phyloP scores from a whole-genome alignment of 2,888 invertebrate species.

The Melolontha melolontha region DNA sequence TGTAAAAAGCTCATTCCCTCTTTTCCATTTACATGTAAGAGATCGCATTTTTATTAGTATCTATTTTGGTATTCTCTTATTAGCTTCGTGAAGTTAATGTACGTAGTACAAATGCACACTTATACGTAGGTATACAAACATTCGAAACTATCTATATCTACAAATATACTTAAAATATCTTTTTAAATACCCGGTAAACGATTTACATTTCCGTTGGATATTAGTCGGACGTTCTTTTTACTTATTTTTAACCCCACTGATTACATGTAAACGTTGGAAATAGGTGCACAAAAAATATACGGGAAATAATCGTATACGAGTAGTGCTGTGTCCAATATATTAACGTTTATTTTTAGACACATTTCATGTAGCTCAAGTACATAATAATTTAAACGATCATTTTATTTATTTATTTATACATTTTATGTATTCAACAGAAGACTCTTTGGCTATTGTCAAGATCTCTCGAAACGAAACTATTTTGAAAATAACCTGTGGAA shows the following conservation, averaged over 20 bases:
- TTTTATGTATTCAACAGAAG: no score
- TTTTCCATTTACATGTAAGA: neutral
- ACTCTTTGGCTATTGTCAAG: no score
- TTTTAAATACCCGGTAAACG: conserved; percentile 33
- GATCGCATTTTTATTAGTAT: conserved; percentile 14
- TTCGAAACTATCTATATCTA: conserved; percentile 1
- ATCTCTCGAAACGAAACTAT: no score
- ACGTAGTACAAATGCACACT: neutral
- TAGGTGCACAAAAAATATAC: conserved; percentile 20
- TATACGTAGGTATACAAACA: no score
- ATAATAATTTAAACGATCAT: no score
- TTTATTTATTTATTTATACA: no score
- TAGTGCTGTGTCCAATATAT: conserved; percentile 5
- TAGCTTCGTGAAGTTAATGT: conserved; percentile 13
- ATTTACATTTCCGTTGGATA: conserved; percentile 37
- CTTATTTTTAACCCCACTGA: conserved; percentile 25
- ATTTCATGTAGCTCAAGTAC: no score
- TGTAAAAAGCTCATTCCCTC: no score
- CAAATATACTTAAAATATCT: conserved; percentile 15
- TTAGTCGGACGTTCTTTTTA: conserved; percentile 12
- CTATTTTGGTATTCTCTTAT: conserved; percentile 22
- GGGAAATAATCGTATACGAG: neutral
- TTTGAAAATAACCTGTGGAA: no score
- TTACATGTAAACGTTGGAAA: conserved; percentile 19
- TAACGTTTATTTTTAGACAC: neutral